Percentiles rank a stretch among this genome's conserved stretches.
phyloP scores from a whole-genome alignment of 2,797 vertebrate genomes.

The Borostomias antarcticus region DNA sequence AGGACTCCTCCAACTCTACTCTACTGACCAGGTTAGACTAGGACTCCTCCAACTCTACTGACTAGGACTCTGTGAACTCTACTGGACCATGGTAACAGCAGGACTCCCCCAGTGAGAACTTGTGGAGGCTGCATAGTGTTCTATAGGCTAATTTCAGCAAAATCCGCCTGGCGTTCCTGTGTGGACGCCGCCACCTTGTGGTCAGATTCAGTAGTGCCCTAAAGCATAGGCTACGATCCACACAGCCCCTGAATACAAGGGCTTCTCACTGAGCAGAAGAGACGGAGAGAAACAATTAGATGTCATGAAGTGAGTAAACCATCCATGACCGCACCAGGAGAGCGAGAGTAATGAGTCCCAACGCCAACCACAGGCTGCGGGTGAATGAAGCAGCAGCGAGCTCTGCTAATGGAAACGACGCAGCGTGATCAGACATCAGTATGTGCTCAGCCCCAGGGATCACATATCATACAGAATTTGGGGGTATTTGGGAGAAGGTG shows the following conservation, averaged over 20 bases:
- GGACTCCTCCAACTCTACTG: no score
- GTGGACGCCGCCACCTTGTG: constrained; percentile 62
- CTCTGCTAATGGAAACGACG: constrained; percentile 69
- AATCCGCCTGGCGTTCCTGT: constrained; percentile 18
- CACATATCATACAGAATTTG: constrained; percentile 63
- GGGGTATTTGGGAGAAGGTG: constrained; percentile 46
- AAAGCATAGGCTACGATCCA: background rate
- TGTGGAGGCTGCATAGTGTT: background rate
- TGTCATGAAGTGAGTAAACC: constrained; percentile 61
- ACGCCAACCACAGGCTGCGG: constrained; percentile 56
- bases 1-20: no score
- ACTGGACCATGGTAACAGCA: background rate
- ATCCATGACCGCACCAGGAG: constrained; percentile 57
- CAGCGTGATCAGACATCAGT: constrained; percentile 69
- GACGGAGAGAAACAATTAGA: constrained; percentile 65
- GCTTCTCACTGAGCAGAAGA: constrained; percentile 44
- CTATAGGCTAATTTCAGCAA: background rate
- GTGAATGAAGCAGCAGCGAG: constrained; percentile 60
- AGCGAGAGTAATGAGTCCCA: constrained; percentile 66
- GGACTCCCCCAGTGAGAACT: background rate
- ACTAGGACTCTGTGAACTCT: no score
- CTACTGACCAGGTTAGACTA: no score
- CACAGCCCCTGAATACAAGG: background rate
- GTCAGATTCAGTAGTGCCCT: constrained; percentile 25
- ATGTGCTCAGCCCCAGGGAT: constrained; percentile 55